phyloP scores from a whole-genome alignment of 2,888 invertebrate genomes.

The Hyposoter didymator region DNA sequence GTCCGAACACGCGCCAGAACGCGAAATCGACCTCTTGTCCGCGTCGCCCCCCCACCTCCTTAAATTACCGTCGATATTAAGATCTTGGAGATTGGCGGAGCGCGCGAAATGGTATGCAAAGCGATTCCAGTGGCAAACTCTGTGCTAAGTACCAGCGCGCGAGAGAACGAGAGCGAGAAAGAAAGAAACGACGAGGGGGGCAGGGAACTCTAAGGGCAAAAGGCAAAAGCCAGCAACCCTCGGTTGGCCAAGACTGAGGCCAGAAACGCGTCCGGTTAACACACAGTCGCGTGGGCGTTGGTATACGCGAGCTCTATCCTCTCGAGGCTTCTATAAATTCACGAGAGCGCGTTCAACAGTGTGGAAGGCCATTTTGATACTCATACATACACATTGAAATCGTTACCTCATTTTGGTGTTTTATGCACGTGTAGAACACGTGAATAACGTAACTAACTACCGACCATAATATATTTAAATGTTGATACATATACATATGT shows the following conservation, averaged over 20 bases:
- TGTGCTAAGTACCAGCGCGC: conserved; percentile 46
- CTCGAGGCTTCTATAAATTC: conserved; percentile 78
- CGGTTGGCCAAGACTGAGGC: conserved; percentile 53
- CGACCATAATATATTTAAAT: conserved; percentile 43
- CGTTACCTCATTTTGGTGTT: conserved; percentile 19
- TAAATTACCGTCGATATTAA: conserved; percentile 84
- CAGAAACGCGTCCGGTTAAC: conserved; percentile 75
- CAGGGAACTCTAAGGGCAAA: conserved; percentile 45
- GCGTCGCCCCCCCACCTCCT: conserved; percentile 54
- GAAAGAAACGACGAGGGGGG: conserved; percentile 12
- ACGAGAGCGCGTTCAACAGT: conserved; percentile 70
- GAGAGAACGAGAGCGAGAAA: conserved; percentile 1
- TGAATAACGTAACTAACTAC: conserved; percentile 57
- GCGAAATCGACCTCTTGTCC: conserved; percentile 56
- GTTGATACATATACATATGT: conserved; percentile 6
- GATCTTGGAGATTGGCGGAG: conserved; percentile 80
- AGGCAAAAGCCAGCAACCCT: conserved; percentile 55
- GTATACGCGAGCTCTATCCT: conserved; percentile 71
- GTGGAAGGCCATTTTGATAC: conserved; percentile 58
- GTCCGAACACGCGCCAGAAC: conserved; percentile 56
- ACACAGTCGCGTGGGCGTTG: conserved; percentile 66
- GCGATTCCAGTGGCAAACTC: conserved; percentile 77
- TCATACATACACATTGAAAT: conserved; percentile 1
- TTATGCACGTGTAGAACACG: conserved; percentile 26
- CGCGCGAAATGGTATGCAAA: conserved; percentile 83